Percentiles rank a stretch among this genome's conserved stretches.
phyloP scores from a whole-genome alignment of 2,113 vertebrate genomes.

The Gymnarchus niloticus region DNA sequence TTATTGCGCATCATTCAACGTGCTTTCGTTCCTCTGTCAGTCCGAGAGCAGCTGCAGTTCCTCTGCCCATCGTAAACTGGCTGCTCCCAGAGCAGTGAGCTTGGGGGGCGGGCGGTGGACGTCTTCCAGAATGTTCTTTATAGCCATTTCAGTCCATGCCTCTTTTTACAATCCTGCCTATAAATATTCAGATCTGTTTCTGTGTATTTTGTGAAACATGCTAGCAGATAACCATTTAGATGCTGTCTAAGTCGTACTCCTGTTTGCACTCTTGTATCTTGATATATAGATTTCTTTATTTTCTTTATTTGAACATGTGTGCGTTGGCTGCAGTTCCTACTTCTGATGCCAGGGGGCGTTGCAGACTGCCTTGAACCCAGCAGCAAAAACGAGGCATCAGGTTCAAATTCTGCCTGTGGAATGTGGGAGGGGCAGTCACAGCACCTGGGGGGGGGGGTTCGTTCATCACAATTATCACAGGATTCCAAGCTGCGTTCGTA shows the following conservation, averaged over 20 bases:
- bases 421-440: background rate
- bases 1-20: constrained; percentile 32
- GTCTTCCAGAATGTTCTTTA: background rate
- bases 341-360: constrained; percentile 8
- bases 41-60: constrained; percentile 27
- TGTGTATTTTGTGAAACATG: background rate
- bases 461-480: background rate
- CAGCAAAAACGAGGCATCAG: background rate
- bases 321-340: background rate
- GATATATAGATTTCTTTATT: background rate
- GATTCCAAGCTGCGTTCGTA: background rate
- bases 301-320: background rate
- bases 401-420: background rate
- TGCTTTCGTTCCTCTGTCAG: constrained; percentile 23
- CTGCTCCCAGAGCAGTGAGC: background rate
- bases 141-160: background rate
- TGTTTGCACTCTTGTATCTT: background rate
- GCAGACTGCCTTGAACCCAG: background rate
- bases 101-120: background rate
- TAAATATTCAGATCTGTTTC: background rate
- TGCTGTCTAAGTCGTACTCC: background rate
- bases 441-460: background rate
- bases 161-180: background rate
- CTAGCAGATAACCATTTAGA: background rate
- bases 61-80: constrained; percentile 33